These are phyloP conservation scores for Cynopterus brachyotis DNA, from an alignment of 2,113 vertebrate genomes.

Conservation along the genomic window DNA sequence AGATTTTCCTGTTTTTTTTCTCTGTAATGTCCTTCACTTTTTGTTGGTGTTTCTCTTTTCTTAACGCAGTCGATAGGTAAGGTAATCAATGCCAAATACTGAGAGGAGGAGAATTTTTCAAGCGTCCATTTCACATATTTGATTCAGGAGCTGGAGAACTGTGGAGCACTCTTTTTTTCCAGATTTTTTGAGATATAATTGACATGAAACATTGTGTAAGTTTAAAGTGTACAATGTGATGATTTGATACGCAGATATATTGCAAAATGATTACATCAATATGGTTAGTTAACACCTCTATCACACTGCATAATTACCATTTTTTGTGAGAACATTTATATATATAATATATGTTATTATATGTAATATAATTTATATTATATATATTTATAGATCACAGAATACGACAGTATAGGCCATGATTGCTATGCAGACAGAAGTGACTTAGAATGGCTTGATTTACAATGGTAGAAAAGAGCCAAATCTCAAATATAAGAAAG, in stretches of 20 bases:
- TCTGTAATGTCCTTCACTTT: background rate
- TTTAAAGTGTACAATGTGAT: too few relatives aligned
- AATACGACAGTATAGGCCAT: background rate
- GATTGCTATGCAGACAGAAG: background rate
- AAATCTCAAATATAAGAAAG: background rate
- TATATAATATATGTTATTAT: too few relatives aligned
- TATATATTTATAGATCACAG: too few relatives aligned
- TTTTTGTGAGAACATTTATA: background rate
- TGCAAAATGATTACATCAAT: too few relatives aligned
- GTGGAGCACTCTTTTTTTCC: background rate
- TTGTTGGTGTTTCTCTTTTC: background rate
- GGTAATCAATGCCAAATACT: background rate
- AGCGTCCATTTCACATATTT: slow-evolving; percentile 41
- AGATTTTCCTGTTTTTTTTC: background rate
- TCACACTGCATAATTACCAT: background rate
- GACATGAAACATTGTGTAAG: background rate
- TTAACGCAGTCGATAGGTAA: background rate
- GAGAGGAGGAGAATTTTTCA: background rate
- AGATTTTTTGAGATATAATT: background rate
- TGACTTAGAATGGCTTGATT: background rate
- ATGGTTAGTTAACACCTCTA: too few relatives aligned
- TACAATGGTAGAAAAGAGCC: background rate
- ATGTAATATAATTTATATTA: too few relatives aligned
- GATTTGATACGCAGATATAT: too few relatives aligned
- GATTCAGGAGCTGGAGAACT: background rate